Conservation (phyloP, 2,797 vertebrate genomes). For the Oreortyx pictus region DNA sequence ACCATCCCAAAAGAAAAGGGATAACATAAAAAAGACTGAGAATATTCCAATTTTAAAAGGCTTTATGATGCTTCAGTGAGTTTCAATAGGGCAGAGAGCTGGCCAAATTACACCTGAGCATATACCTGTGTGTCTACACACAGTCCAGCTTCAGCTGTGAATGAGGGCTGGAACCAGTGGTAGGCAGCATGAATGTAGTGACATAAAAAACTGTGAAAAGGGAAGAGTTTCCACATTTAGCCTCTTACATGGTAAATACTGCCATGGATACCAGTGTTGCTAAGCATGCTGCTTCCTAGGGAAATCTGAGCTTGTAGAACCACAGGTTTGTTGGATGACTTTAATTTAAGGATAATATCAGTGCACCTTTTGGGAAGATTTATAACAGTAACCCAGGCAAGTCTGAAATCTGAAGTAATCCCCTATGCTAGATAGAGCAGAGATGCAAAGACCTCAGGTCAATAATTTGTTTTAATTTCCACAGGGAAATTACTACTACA, state of each 20-base stretch:
- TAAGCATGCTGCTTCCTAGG: conserved; percentile 25
- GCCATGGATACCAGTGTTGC: conserved; percentile 44
- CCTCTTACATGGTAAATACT: background rate
- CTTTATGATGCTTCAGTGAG: background rate
- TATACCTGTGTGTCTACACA: fast-evolving
- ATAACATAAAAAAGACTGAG: background rate
- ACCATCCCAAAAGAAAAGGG: background rate
- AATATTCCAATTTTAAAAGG: background rate
- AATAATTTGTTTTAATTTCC: conserved; percentile 11
- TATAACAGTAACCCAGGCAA: background rate
- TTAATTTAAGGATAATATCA: conserved; percentile 6
- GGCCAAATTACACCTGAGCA: background rate
- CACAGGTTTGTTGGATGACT: background rate
- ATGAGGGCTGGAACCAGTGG: background rate
- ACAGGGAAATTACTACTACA: background rate
- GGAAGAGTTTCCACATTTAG: conserved; percentile 47
- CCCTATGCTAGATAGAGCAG: background rate
- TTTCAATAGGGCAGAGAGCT: fast-evolving
- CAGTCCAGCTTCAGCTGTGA: background rate
- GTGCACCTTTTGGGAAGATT: background rate
- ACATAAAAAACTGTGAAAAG: conserved; percentile 16
- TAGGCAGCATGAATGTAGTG: background rate
- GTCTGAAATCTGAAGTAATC: background rate
- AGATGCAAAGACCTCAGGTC: background rate
- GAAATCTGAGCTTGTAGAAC: conserved; percentile 10